Conservation (phyloP, 2,797 vertebrate genomes). For the Chromis chromis region DNA sequence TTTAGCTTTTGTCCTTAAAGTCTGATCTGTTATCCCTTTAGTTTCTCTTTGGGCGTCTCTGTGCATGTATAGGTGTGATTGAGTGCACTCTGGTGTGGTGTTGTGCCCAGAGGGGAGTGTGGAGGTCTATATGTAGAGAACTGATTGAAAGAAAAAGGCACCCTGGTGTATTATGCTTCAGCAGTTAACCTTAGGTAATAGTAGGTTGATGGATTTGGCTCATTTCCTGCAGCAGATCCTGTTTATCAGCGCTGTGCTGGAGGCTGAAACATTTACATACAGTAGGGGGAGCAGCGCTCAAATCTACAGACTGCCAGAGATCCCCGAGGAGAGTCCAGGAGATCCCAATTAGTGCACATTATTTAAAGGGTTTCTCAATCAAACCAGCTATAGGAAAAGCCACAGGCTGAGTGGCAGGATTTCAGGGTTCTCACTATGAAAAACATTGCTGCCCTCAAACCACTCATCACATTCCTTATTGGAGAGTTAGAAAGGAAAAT, state of each 20-base stretch:
- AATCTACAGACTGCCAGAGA: background rate
- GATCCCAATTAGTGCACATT: conserved; percentile 7
- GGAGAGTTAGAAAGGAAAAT: conserved; percentile 14
- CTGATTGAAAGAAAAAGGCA: conserved; percentile 63
- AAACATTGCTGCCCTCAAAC: conserved; percentile 14
- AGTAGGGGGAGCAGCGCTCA: conserved; percentile 10
- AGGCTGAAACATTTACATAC: conserved; percentile 53
- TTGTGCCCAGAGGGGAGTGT: conserved; percentile 49
- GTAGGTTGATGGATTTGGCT: conserved; percentile 66
- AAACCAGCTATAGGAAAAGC: background rate
- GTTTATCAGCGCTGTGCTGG: conserved; percentile 52
- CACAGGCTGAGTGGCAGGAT: background rate
- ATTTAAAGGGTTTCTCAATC: conserved; percentile 29
- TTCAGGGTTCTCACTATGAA: conserved; percentile 11
- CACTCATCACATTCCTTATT: conserved; percentile 17
- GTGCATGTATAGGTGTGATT: conserved; percentile 27
- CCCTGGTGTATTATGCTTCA: conserved; percentile 68
- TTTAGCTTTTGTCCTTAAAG: conserved; percentile 42
- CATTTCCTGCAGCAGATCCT: conserved; percentile 55
- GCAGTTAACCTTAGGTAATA: conserved; percentile 68
- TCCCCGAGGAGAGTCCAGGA: background rate
- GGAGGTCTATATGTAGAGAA: conserved; percentile 63
- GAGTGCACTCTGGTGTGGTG: conserved; percentile 28
- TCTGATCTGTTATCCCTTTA: conserved; percentile 19
- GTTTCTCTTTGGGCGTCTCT: conserved; percentile 17